These are phyloP conservation scores for Clarias magur DNA, from an alignment of 2,113 vertebrate genomes.

Conservation along the genomic window DNA sequence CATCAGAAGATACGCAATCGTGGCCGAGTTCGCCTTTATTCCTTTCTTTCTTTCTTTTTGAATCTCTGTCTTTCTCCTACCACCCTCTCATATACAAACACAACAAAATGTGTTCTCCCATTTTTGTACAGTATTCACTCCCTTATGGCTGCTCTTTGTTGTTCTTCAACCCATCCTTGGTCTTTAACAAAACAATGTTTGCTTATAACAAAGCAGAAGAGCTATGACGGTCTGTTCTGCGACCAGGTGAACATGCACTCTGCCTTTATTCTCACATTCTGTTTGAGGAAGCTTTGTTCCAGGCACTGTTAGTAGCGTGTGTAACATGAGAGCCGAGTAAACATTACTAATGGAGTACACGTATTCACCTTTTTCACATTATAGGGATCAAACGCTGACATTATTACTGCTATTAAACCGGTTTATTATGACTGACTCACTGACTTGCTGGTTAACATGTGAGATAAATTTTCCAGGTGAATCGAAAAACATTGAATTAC, in stretches of 20 bases:
- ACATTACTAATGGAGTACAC: slow-evolving; percentile 34
- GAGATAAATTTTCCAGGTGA: neutral
- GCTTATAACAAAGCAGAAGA: slow-evolving; percentile 45
- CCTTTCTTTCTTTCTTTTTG: neutral
- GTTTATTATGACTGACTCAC: neutral
- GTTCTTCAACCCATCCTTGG: neutral
- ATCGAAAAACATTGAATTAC: neutral
- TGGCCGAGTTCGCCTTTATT: neutral
- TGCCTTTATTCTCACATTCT: slow-evolving; percentile 36
- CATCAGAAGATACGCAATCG: slow-evolving; percentile 24
- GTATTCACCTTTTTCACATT: slow-evolving; percentile 24
- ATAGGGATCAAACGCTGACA: slow-evolving; percentile 37
- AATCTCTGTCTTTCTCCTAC: neutral
- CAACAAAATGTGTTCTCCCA: neutral
- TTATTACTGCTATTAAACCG: slow-evolving; percentile 5
- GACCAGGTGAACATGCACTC: slow-evolving; percentile 31
- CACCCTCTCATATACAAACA: neutral
- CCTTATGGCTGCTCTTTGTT: slow-evolving; percentile 15
- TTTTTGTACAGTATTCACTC: neutral
- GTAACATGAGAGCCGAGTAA: slow-evolving; percentile 48
- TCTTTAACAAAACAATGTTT: slow-evolving; percentile 31
- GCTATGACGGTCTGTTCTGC: neutral
- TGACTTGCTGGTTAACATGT: slow-evolving; percentile 7
- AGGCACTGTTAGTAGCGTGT: slow-evolving; percentile 9
- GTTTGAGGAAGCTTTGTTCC: slow-evolving; percentile 37